Evolutionary conservation across 1,140 invertebrate species (phyloP).

Genomic region (Drosophila dunni): DNA sequence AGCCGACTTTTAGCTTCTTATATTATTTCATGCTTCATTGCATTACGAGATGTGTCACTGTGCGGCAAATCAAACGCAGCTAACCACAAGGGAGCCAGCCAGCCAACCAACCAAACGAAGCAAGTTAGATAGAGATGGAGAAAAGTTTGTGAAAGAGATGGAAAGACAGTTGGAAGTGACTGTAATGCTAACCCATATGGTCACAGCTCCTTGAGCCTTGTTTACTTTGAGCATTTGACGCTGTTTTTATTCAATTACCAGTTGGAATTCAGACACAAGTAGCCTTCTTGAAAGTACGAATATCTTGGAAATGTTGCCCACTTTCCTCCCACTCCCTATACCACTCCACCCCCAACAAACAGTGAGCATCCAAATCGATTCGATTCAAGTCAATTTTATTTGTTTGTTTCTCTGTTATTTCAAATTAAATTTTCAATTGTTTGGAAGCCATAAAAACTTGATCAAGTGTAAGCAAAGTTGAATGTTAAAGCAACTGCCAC

Average conservation of each 20-base stretch:
- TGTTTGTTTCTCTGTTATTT: constrained; percentile 56
- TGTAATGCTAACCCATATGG: constrained; percentile 23
- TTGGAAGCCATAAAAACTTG: constrained; percentile 82
- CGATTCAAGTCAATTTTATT: constrained; percentile 4
- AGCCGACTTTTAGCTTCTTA: constrained; percentile 43
- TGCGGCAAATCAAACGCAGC: constrained; percentile 64
- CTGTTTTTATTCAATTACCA: constrained; percentile 81
- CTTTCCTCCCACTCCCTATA: no score
- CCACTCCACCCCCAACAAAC: no score
- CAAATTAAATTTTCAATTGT: constrained; percentile 76
- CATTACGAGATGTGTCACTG: constrained; percentile 71
- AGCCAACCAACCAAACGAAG: neutral
- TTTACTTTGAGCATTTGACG: constrained; percentile 59
- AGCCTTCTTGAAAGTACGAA: constrained; percentile 42
- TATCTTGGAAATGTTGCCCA: constrained; percentile 51
- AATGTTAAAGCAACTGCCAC: constrained; percentile 27
- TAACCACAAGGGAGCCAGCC: constrained; percentile 32
- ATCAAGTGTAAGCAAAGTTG: constrained; percentile 69
- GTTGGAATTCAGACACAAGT: constrained; percentile 54
- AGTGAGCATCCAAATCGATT: constrained; percentile 2
- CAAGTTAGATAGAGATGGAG: neutral
- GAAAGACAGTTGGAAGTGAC: neutral
- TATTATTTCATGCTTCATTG: constrained; percentile 78
- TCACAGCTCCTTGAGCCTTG: constrained; percentile 35
- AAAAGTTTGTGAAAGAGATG: neutral